Evolutionary conservation across 2,888 invertebrate species (phyloP).

Genomic region (Colletes collaris): DNA sequence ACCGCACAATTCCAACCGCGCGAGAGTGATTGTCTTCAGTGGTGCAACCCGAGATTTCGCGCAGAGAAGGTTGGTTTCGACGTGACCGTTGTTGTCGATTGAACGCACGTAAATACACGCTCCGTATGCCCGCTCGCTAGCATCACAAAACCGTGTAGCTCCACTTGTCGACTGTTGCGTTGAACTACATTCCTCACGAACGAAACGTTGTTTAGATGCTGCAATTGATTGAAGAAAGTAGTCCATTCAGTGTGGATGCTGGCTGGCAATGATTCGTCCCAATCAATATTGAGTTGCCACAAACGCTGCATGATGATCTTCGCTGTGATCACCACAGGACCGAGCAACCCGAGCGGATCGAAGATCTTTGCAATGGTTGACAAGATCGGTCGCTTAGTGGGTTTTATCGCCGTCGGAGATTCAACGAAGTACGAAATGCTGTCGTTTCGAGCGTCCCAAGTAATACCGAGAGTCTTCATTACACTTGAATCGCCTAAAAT

Average conservation of each 20-base stretch:
- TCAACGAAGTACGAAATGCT: background rate
- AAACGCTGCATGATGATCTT: slow-evolving; percentile 1
- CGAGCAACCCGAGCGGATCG: background rate
- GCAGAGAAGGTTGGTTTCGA: background rate
- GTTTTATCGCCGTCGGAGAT: background rate
- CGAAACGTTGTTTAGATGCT: too few species aligned
- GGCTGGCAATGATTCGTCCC: background rate
- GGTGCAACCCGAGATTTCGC: slow-evolving; percentile 37
- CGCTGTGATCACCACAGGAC: background rate
- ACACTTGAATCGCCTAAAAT: background rate
- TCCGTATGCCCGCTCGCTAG: slow-evolving; percentile 23
- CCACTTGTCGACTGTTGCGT: too few species aligned
- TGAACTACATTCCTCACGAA: too few species aligned
- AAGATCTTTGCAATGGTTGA: background rate
- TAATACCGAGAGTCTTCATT: background rate
- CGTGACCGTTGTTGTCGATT: background rate
- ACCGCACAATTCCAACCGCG: background rate
- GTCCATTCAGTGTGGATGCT: background rate
- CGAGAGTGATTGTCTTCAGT: slow-evolving; percentile 1
- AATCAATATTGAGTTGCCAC: background rate
- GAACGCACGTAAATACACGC: slow-evolving; percentile 5
- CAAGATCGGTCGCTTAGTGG: background rate
- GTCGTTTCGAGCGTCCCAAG: background rate
- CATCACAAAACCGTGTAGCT: slow-evolving; percentile 14
- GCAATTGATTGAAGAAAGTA: too few species aligned